These are phyloP conservation scores for Neomorphus geoffroyi DNA, from an alignment of 2,797 vertebrate species.

Conservation along the genomic window DNA sequence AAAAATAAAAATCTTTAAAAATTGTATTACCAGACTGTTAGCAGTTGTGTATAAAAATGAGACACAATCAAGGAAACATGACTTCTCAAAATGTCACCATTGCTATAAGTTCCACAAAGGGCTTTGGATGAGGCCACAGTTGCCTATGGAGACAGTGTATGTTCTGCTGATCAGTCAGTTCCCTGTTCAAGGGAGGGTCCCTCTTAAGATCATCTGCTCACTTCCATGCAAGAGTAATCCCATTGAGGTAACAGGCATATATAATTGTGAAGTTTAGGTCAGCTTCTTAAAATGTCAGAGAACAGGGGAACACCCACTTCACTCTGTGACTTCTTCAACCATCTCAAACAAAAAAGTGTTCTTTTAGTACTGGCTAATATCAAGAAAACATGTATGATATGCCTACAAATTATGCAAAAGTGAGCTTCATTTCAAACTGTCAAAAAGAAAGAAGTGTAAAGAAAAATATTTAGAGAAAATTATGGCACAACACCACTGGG, in stretches of 20 bases:
- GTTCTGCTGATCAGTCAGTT: background rate
- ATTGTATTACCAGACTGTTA: background rate
- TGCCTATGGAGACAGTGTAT: background rate
- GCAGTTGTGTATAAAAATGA: background rate
- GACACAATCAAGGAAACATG: background rate
- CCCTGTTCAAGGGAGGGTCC: background rate
- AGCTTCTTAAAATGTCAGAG: slow-evolving; percentile 25
- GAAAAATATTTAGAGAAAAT: background rate
- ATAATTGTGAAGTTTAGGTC: slow-evolving; percentile 20
- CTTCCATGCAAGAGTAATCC: background rate
- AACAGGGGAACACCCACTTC: slow-evolving; percentile 16
- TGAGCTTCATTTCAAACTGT: background rate
- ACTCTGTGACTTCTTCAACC: background rate
- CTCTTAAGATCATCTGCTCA: background rate
- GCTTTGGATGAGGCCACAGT: background rate
- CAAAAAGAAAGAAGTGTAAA: background rate
- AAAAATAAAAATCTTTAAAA: background rate
- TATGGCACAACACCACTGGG: background rate
- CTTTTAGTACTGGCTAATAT: background rate
- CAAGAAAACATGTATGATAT: background rate
- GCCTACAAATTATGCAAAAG: background rate
- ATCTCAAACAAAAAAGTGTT: background rate
- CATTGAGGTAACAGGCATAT: background rate
- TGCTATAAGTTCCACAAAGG: background rate
- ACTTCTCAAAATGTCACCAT: background rate